Percentiles rank a stretch among this genome's conserved stretches.
phyloP scores from a whole-genome alignment of 2,888 invertebrate species.

The Entomobrya multifasciata region DNA sequence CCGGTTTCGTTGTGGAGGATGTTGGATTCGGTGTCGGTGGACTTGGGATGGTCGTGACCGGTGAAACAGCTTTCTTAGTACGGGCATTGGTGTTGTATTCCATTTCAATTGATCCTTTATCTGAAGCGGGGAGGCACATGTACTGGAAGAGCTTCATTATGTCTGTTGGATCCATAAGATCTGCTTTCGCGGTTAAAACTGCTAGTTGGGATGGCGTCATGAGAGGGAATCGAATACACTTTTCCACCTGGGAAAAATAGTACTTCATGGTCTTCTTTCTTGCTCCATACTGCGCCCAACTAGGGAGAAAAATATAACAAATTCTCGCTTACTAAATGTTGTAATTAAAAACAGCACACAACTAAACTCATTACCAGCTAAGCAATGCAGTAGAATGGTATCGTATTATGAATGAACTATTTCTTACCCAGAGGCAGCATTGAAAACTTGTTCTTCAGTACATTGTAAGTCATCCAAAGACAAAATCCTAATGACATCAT shows the following conservation, averaged over 20 bases:
- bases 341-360: too few relatives aligned
- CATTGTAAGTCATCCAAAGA: slow-evolving; percentile 45
- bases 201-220: slow-evolving; percentile 42
- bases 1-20: too few relatives aligned
- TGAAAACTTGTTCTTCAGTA: slow-evolving; percentile 35
- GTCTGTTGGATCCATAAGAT: background rate
- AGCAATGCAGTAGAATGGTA: background rate
- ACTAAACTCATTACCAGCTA: too few relatives aligned
- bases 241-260: slow-evolving; percentile 16
- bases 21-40: background rate
- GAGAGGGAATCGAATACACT: slow-evolving; percentile 48
- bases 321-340: too few relatives aligned
- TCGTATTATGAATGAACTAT: background rate
- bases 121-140: background rate
- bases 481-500: slow-evolving; percentile 42
- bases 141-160: background rate
- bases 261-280: background rate
- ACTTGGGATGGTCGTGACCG: background rate
- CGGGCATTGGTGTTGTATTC: background rate
- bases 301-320: background rate
- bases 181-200: background rate
- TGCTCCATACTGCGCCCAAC: slow-evolving; percentile 38
- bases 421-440: slow-evolving; percentile 45
- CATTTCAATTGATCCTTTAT: background rate
- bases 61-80: background rate